Percentiles rank a stretch among this genome's conserved stretches.
Conservation (phyloP, 2,113 vertebrate genomes). For the Piaya cayana region DNA sequence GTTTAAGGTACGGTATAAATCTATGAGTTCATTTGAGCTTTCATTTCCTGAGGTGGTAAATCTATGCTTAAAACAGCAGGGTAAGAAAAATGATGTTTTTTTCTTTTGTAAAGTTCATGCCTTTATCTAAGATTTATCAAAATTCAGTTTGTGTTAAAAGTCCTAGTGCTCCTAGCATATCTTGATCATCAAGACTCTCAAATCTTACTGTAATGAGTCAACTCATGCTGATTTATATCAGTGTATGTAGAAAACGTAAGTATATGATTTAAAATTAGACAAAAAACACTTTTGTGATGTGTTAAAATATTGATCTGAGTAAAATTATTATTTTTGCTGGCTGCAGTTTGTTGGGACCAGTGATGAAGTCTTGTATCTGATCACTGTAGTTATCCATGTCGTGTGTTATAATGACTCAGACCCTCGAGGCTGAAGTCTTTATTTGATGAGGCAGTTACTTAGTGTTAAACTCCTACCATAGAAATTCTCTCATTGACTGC, state of each 20-base stretch:
- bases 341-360: not conserved
- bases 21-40: not conserved
- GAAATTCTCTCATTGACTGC: not conserved
- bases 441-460: not conserved
- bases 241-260: not conserved
- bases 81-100: not conserved
- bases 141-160: not conserved
- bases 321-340: not conserved
- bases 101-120: not conserved
- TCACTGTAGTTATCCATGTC: not conserved
- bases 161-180: not conserved
- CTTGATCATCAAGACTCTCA: not conserved
- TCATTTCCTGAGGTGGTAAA: not conserved
- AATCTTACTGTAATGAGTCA: not conserved
- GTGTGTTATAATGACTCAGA: not conserved
- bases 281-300: not conserved
- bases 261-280: not conserved
- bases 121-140: not conserved
- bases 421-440: not conserved
- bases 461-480: not conserved
- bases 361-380: not conserved
- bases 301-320: not conserved
- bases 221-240: not conserved
- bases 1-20: not conserved
- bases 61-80: not conserved